Base-by-base conservation (phyloP, 1,140 invertebrate species). In the Drosophila willistoni region DNA sequence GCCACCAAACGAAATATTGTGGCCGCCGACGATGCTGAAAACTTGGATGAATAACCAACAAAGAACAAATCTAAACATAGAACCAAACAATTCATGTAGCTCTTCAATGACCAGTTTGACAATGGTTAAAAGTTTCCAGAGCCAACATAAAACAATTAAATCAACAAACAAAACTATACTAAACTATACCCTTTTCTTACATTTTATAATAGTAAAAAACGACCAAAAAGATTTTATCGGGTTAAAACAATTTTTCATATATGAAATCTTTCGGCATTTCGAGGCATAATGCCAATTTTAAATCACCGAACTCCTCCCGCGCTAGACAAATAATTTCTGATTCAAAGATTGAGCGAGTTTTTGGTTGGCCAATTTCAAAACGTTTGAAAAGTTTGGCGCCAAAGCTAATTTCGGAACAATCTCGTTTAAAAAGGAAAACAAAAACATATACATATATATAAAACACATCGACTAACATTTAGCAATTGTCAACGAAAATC, bases 1-100 rank as follows among this genome's bases (percentile, higher is more conserved):
- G 77, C 79, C 54, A 61, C 77, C 74, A 92, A 91, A 61, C 86
- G 91, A 70, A 91, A 90, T 73, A 89, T 92, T 65, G 79, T 77
- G 62, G 73, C 85, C 12, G 90, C 81, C 68, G 83, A 87, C 57
- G 90, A 91, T 47, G 66, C 78, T 51, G 84, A 89, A 61, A 90
- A 72, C 44, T 66, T 84, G 68, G 84, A 89, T 64, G 84, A 89
- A 72, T 81, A 78, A 77, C 68, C 34, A 51, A 51, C 0, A 51
- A 51, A 12, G 44, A 51, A 51, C 44, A 51, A 51, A 51, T 51
- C 44, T 22, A 14, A 22, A 51, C 19, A 22, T 51, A 19, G 44
- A 22, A 12, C 9, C 9, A 22, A 22, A 51, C 44, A 22, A 34
- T 29, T 19, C 6, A 51, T 14, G 29, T 33, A 41, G 34, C 36